These are phyloP conservation scores for Pyrocoelia pectoralis DNA, from an alignment of 2,888 invertebrate species.

Conservation along the genomic window DNA sequence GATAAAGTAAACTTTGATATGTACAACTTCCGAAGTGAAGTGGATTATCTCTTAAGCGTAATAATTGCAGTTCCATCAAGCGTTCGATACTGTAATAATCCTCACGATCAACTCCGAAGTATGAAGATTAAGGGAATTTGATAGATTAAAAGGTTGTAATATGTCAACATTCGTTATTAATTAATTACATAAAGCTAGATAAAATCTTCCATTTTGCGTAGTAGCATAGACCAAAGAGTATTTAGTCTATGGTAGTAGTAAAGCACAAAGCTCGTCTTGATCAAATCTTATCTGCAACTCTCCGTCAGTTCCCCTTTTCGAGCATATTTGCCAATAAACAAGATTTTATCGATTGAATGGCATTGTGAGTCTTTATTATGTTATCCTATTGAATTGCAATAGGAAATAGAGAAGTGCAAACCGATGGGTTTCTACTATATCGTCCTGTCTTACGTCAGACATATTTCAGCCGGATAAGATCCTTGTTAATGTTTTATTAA, in stretches of 20 bases:
- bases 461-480: background rate
- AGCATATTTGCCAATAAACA: conserved; percentile 28
- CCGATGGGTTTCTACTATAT: background rate
- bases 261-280: conserved; percentile 17
- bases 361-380: background rate
- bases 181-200: background rate
- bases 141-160: background rate
- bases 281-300: conserved; percentile 26
- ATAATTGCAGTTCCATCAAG: background rate
- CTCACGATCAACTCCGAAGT: background rate
- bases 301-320: conserved; percentile 17
- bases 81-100: background rate
- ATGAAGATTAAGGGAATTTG: background rate
- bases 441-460: background rate
- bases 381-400: conserved; percentile 4
- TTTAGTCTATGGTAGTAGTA: no score
- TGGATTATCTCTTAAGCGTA: background rate
- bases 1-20: no score
- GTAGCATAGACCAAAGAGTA: no score
- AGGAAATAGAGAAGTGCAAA: conserved; percentile 11
- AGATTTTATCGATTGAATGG: conserved; percentile 22
- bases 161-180: background rate
- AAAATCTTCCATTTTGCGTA: no score
- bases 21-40: background rate
- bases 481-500: conserved; percentile 1